phyloP scores from a whole-genome alignment of 2,888 invertebrate genomes.

The Drosophila emarginata region DNA sequence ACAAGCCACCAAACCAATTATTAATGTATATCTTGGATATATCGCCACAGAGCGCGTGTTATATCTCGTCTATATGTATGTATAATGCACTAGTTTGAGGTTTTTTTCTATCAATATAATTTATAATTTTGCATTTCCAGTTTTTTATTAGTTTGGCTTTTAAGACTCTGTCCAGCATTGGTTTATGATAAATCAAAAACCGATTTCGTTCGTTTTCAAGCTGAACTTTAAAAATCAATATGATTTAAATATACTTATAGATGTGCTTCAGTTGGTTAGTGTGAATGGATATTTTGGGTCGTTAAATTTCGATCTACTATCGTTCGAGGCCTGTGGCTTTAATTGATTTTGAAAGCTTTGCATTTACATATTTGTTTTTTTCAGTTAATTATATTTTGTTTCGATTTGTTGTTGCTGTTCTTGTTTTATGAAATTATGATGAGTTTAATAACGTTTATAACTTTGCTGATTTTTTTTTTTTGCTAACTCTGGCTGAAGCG shows the following conservation, averaged over 20 bases:
- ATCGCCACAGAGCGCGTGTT: neutral
- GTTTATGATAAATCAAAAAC: constrained; percentile 69
- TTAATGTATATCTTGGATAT: constrained; percentile 6
- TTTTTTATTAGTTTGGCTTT: constrained; percentile 46
- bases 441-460: neutral
- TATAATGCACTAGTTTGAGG: constrained; percentile 9
- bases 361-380: constrained; percentile 50
- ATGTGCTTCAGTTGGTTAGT: neutral
- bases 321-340: constrained; percentile 46
- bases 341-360: constrained; percentile 71
- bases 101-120: constrained; percentile 42
- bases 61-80: neutral
- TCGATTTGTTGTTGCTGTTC: neutral
- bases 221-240: constrained; percentile 39
- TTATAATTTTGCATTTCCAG: constrained; percentile 62
- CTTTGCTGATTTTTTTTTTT: neutral
- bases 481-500: no score
- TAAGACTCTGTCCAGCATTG: neutral
- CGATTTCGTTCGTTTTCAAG: constrained; percentile 46
- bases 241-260: constrained; percentile 57
- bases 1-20: constrained; percentile 3
- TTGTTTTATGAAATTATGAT: constrained; percentile 7
- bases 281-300: constrained; percentile 3
- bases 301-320: neutral
- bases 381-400: constrained; percentile 28